Evolutionary conservation across 2,113 vertebrate species (phyloP), one percentile per base, ranked within the genome.

Genomic region (Pelecanus crispus): DNA sequence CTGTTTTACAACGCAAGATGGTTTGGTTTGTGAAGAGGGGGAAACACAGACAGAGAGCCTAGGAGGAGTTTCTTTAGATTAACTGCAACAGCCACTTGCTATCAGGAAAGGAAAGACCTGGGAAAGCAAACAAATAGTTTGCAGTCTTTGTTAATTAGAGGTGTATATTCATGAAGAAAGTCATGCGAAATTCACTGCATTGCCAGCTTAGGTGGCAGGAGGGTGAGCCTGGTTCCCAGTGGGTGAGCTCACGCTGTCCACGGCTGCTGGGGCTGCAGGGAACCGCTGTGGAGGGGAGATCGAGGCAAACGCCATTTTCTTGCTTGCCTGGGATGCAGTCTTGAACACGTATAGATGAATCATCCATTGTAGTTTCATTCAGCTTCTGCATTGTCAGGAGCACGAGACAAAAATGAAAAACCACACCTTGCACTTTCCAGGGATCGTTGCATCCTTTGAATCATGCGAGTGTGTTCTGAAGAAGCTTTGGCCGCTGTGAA

Each of bases 1-100:
- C 91, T 96, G 31, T 68, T 96, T 95, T 88, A 93, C 53, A 72
- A 11, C 7, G 2, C 58, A 62, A 74, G 80, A 81, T 16, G 71
- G 58, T 85, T 93, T 84, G 65, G 78, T 72, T 89, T 95, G 77
- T 86, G 85, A 87, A 63, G 80, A 90, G 55, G 50, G 44, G 52
- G 29, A 87, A 91, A 68, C 29, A 20, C 59, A 87, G 70, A 81
- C 61, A 90, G 89, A 58, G 42, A 71, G 58, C 36, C 47, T 45
- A 47, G 81, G 71, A 93, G 55, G 81, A 79, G 72, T 96, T 84
- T 82, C 63, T 79, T 73, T 55, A 71, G 81, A 71, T 77, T 94
- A 95, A 81, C 67, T 92, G 47, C 70, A 84, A 26, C 49, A 61
- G 44, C 40, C 50, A 20, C 77, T 92, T 91, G 49, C 81, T 91